phyloP scores from a whole-genome alignment of 2,797 vertebrate genomes.

The Peromyscus eremicus region DNA sequence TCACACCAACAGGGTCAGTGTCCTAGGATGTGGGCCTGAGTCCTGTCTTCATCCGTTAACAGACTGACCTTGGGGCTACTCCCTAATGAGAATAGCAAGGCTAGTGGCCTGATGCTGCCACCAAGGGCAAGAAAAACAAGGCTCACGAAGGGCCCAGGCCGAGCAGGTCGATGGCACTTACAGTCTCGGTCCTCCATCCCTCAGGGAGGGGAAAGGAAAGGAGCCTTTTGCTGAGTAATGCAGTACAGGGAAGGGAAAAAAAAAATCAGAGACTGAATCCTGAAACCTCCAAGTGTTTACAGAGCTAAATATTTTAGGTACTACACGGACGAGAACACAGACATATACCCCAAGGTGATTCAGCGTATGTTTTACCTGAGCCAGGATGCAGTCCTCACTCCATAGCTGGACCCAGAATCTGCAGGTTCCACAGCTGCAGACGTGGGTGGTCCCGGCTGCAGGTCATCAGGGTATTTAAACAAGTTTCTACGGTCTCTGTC shows the following conservation, averaged over 20 bases:
- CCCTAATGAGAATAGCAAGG: not conserved
- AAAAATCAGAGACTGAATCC: not conserved
- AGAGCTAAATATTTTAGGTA: slow-evolving; percentile 26
- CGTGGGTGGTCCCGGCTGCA: not conserved
- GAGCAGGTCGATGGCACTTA: not conserved
- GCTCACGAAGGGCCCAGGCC: accelerated
- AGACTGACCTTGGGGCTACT: not conserved
- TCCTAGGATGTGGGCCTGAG: not conserved
- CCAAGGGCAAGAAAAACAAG: accelerated
- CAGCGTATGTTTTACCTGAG: accelerated
- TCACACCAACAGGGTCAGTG: accelerated
- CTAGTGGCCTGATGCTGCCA: not conserved
- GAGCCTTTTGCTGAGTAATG: slow-evolving; percentile 66
- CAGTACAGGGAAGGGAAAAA: not conserved
- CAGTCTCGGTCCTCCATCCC: not conserved
- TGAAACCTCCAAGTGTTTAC: not conserved
- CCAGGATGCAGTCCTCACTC: not conserved
- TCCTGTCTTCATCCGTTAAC: accelerated
- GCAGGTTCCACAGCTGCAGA: accelerated
- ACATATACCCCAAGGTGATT: not conserved
- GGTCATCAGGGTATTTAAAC: slow-evolving; percentile 20
- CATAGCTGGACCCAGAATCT: not conserved
- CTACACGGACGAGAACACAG: not conserved
- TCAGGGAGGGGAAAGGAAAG: not conserved
- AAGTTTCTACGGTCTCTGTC: slow-evolving; percentile 12